These are phyloP conservation scores for Hylomyscus alleni DNA, from an alignment of 2,797 vertebrate genomes.

Conservation along the genomic window DNA sequence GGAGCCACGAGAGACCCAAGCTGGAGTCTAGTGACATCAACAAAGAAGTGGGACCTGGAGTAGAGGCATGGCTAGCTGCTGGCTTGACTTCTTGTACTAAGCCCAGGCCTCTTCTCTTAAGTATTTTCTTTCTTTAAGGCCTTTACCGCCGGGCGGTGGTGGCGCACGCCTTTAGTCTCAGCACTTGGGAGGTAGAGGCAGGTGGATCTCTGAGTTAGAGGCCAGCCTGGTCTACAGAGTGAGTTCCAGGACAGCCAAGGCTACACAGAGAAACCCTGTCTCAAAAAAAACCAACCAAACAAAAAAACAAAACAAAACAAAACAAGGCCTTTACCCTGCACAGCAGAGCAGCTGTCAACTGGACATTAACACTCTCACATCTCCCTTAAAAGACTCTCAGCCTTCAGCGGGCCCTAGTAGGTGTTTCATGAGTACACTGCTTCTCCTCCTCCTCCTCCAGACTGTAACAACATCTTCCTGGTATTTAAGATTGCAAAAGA, in stretches of 20 bases:
- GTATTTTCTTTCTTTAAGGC: not conserved
- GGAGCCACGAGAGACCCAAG: not conserved
- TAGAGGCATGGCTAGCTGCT: not conserved
- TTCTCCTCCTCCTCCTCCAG: not conserved
- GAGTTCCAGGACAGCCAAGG: no score
- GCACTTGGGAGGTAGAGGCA: no score
- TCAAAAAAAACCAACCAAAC: no score
- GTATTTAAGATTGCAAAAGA: not conserved
- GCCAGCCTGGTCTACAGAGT: no score
- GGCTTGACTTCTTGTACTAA: not conserved
- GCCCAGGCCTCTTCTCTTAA: not conserved
- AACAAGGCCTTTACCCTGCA: not conserved
- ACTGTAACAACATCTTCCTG: not conserved
- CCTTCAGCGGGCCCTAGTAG: not conserved
- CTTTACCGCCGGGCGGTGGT: no score
- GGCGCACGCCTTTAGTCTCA: no score
- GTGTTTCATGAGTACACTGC: not conserved
- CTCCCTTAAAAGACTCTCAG: not conserved
- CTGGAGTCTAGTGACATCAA: not conserved
- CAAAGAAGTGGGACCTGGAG: not conserved
- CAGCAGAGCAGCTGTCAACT: no score
- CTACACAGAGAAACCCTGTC: no score
- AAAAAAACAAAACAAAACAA: no score
- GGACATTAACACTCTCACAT: not conserved
- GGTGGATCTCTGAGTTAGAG: no score